These are phyloP conservation scores for Nanorana parkeri DNA, from an alignment of 2,113 vertebrate genomes.

Conservation along the genomic window DNA sequence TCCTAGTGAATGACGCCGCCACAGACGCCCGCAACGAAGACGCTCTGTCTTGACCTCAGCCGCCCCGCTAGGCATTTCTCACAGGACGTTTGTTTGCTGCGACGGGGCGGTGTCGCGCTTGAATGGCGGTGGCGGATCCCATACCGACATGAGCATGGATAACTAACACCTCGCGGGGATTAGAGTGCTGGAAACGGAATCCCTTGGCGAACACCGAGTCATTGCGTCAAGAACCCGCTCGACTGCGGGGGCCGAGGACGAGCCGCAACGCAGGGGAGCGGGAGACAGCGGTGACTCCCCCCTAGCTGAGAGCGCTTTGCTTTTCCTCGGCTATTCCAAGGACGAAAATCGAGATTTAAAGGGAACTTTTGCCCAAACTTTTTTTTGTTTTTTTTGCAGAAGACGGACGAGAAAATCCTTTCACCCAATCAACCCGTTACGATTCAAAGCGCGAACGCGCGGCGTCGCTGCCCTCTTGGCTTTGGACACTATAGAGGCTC, in stretches of 20 bases:
- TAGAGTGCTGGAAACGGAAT: conserved; percentile 11
- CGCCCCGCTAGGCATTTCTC: not conserved
- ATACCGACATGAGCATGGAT: not conserved
- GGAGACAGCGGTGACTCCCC: not conserved
- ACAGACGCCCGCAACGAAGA: conserved; percentile 51
- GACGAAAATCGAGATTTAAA: not conserved
- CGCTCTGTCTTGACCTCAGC: conserved; percentile 30
- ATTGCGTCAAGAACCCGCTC: not conserved
- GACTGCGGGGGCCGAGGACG: not conserved
- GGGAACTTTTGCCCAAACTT: not conserved
- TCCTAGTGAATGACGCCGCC: conserved; percentile 75
- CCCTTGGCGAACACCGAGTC: not conserved
- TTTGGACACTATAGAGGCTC: not conserved
- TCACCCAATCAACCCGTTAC: not conserved
- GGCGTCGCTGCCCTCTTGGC: not conserved
- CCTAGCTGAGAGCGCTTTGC: not conserved
- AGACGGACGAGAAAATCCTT: not conserved
- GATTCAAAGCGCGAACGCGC: not conserved
- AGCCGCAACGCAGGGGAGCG: conserved; percentile 1
- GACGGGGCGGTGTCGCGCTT: too few relatives aligned
- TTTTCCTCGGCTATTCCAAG: not conserved
- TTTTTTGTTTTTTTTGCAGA: too few relatives aligned
- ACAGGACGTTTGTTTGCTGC: not conserved
- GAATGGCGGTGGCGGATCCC: too few relatives aligned
- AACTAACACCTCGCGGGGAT: not conserved